Conservation (phyloP, 2,888 invertebrate species). For the Leptarthrus brevirostris region DNA sequence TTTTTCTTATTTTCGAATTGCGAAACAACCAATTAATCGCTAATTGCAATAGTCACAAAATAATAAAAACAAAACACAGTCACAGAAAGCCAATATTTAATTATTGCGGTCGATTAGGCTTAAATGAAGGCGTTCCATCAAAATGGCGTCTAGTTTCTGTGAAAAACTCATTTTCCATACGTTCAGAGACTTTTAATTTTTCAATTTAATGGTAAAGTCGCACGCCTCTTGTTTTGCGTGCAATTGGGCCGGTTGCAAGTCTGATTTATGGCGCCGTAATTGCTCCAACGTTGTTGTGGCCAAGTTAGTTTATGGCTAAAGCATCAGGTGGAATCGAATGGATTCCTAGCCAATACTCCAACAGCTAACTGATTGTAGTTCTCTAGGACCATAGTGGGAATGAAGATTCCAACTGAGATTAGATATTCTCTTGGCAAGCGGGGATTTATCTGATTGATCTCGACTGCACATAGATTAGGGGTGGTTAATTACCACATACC, state of each 20-base stretch:
- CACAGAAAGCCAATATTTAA: not conserved
- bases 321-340: conserved; percentile 25
- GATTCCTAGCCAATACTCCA: conserved; percentile 7
- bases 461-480: conserved; percentile 26
- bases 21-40: too few relatives aligned
- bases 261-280: conserved; percentile 46
- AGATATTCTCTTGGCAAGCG: conserved; percentile 1
- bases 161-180: conserved; percentile 35
- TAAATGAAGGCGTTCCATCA: conserved; percentile 45
- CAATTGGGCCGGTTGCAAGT: conserved; percentile 34
- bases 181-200: conserved; percentile 33
- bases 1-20: too few relatives aligned
- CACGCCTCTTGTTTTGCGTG: conserved; percentile 47
- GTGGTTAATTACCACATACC: conserved; percentile 46
- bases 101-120: conserved; percentile 30
- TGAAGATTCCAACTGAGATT: conserved; percentile 20
- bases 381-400: conserved; percentile 15
- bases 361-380: not conserved
- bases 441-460: conserved; percentile 36
- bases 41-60: too few relatives aligned
- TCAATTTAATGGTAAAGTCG: conserved; percentile 45
- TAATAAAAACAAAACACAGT: too few relatives aligned
- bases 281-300: conserved; percentile 12
- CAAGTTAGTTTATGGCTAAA: not conserved
- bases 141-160: conserved; percentile 44